Evolutionary conservation across 2,797 vertebrate species (phyloP).

Genomic region (Gallirallus australis): DNA sequence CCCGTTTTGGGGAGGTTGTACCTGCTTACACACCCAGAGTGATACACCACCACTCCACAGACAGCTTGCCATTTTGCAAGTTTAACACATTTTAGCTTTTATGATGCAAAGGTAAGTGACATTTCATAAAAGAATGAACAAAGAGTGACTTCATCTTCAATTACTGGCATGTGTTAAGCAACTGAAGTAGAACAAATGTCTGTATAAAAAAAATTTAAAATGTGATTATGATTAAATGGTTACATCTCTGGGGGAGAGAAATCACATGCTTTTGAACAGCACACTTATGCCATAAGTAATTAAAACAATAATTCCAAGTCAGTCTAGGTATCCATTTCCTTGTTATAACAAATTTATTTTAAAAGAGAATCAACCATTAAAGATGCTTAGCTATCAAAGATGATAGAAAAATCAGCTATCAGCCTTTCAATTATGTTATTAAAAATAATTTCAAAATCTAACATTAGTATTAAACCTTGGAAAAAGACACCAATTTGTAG

Average conservation of each 20-base stretch:
- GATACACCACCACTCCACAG: neutral
- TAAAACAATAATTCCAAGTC: neutral
- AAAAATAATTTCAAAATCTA: neutral
- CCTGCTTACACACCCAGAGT: neutral
- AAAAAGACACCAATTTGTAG: neutral
- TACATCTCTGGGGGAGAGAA: neutral
- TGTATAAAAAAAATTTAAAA: neutral
- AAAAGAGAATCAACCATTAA: neutral
- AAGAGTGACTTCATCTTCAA: neutral
- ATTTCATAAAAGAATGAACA: neutral
- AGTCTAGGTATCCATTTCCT: rapidly evolving
- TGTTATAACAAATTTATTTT: neutral
- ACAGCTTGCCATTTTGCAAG: neutral
- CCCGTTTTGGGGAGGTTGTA: neutral
- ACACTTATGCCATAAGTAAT: neutral
- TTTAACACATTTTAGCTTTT: neutral
- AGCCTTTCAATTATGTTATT: neutral
- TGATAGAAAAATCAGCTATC: neutral
- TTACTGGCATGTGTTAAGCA: neutral
- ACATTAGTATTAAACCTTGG: neutral
- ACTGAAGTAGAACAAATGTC: neutral
- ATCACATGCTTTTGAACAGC: neutral
- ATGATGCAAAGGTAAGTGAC: neutral
- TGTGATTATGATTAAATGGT: neutral
- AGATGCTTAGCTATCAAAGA: neutral